phyloP scores from a whole-genome alignment of 37 sponge, comb jelly and placozoan genomes.

The Ianthella basta region DNA sequence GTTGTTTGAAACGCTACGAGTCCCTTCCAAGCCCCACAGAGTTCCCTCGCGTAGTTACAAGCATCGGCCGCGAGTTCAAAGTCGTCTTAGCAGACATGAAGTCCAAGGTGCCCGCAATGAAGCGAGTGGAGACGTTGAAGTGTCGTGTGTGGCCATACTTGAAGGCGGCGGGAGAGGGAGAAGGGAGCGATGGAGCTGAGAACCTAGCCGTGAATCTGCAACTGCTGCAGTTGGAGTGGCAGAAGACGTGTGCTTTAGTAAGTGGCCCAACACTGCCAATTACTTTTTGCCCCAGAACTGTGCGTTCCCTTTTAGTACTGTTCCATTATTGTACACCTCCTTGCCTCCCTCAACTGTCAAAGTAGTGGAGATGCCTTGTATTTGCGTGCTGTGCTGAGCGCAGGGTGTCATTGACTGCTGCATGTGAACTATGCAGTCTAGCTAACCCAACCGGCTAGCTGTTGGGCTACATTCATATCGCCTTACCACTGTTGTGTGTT shows the following conservation, averaged over 20 bases:
- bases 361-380: no score
- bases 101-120: slow-evolving; percentile 10
- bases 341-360: no score
- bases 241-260: neutral
- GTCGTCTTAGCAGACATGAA: slow-evolving; percentile 15
- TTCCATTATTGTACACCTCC: no score
- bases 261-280: no score
- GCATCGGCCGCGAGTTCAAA: slow-evolving; percentile 21
- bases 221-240: slow-evolving; percentile 28
- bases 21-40: slow-evolving; percentile 29
- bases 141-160: neutral
- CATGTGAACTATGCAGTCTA: no score
- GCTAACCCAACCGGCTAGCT: no score
- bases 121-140: slow-evolving; percentile 11
- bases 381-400: no score
- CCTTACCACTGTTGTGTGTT: no score
- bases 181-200: neutral
- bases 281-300: no score
- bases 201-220: slow-evolving; percentile 14
- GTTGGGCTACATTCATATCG: no score
- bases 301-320: no score
- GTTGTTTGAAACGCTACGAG: slow-evolving; percentile 7
- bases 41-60: slow-evolving; percentile 29
- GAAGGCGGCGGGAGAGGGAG: neutral
- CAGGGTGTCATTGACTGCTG: no score